phyloP scores from a whole-genome alignment of 2,113 vertebrate species.

The Taxidea taxus region DNA sequence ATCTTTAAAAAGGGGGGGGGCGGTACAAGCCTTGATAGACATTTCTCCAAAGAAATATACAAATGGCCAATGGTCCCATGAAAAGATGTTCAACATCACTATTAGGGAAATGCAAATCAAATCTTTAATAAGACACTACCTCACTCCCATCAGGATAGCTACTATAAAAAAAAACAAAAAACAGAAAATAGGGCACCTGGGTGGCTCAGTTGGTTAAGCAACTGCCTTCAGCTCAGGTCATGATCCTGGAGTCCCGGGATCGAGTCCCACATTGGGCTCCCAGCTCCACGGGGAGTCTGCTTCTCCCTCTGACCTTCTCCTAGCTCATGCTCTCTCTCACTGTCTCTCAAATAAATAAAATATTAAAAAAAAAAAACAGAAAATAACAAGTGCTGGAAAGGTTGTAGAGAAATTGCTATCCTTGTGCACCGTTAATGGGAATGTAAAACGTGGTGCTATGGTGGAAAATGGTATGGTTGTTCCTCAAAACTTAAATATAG shows the following conservation, averaged over 20 bases:
- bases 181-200: neutral
- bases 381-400: neutral
- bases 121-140: neutral
- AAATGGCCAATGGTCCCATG: neutral
- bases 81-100: neutral
- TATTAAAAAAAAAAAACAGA: neutral
- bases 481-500: neutral
- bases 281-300: too few species aligned
- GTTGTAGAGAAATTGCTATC: neutral
- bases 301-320: too few species aligned
- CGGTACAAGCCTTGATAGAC: neutral
- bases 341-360: too few species aligned
- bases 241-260: too few species aligned
- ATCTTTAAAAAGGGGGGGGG: neutral
- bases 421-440: neutral
- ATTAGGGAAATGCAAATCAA: neutral
- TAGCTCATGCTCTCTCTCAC: too few species aligned
- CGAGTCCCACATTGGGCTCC: too few species aligned
- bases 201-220: too few species aligned
- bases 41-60: neutral
- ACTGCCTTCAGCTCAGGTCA: too few species aligned
- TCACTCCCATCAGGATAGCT: neutral
- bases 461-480: neutral
- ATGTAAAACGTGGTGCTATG: neutral
- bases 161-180: neutral